phyloP scores from a whole-genome alignment of 2,888 invertebrate genomes.

The Troglohyphantes excavatus region DNA sequence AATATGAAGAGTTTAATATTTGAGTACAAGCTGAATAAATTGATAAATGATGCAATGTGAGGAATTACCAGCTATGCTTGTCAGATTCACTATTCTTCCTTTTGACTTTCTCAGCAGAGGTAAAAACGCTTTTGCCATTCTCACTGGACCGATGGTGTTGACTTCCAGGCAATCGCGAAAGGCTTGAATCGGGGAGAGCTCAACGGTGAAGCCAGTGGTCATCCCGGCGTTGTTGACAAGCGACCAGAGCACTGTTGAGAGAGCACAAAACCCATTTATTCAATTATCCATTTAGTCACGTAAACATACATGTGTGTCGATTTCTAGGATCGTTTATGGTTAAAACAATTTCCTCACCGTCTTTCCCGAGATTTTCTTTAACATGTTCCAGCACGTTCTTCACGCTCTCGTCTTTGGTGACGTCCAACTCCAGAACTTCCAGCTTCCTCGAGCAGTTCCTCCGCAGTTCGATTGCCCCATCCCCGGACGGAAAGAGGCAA shows the following conservation, averaged over 20 bases:
- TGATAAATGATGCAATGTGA: not conserved
- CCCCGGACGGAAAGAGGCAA: constrained; percentile 81
- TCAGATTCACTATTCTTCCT: constrained; percentile 81
- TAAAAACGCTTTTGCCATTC: constrained; percentile 82
- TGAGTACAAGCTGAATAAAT: too few species aligned
- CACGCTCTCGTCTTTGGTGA: constrained; percentile 82
- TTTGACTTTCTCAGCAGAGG: constrained; percentile 81
- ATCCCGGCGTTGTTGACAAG: constrained; percentile 85
- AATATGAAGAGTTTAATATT: too few species aligned
- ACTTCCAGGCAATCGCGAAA: constrained; percentile 82
- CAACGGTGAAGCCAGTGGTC: constrained; percentile 83
- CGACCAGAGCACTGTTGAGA: constrained; percentile 83
- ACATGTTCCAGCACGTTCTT: constrained; percentile 81
- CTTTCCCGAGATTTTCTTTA: constrained; percentile 43
- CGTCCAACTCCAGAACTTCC: constrained; percentile 82
- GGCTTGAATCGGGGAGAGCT: constrained; percentile 83
- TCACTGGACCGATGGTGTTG: constrained; percentile 81
- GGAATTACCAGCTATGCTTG: constrained; percentile 81
- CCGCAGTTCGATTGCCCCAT: constrained; percentile 80
- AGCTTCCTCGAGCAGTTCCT: constrained; percentile 80
- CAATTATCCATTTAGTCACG: too few species aligned
- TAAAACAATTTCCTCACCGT: not conserved
- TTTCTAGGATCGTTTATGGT: too few species aligned
- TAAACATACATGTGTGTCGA: too few species aligned
- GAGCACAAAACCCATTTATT: too few species aligned